Evolutionary conservation across 1,140 invertebrate species (phyloP).

Genomic region (Trinorchestia longiramus): DNA sequence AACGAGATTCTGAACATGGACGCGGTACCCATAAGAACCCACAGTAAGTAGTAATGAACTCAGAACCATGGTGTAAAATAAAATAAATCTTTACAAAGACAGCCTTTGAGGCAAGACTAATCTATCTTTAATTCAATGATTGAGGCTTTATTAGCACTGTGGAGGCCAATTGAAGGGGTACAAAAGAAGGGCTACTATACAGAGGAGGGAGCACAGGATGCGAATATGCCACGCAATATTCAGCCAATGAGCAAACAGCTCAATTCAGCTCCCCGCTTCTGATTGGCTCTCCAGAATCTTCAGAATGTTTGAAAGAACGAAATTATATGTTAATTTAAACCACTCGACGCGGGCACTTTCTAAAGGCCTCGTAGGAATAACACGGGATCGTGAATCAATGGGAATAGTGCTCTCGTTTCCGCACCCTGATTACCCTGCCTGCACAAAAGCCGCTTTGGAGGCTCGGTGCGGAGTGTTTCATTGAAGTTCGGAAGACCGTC

Average conservation of each 20-base stretch:
- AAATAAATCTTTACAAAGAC: constrained; percentile 22
- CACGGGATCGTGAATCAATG: constrained; percentile 43
- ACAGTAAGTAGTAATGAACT: background rate
- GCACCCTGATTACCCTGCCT: constrained; percentile 33
- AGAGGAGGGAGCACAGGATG: background rate
- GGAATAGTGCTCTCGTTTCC: constrained; percentile 47
- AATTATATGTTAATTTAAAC: constrained; percentile 54
- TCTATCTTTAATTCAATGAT: constrained; percentile 54
- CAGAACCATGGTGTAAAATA: background rate
- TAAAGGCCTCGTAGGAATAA: constrained; percentile 50
- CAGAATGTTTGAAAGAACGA: constrained; percentile 47
- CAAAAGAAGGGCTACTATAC: constrained; percentile 48
- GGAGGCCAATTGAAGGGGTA: constrained; percentile 33
- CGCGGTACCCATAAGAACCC: background rate
- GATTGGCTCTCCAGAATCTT: constrained; percentile 53
- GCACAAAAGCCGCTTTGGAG: constrained; percentile 50
- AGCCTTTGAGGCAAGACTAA: constrained; percentile 42
- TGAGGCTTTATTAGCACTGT: constrained; percentile 32
- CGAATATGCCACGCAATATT: constrained; percentile 7
- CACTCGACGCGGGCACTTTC: constrained; percentile 46
- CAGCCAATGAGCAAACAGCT: constrained; percentile 48
- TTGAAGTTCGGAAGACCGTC: constrained; percentile 31
- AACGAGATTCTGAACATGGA: background rate
- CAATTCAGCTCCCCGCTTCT: constrained; percentile 45
- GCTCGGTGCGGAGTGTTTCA: constrained; percentile 24